Base-by-base conservation (phyloP, 2,113 vertebrate species). In the Paracanthobrama guichenoti region DNA sequence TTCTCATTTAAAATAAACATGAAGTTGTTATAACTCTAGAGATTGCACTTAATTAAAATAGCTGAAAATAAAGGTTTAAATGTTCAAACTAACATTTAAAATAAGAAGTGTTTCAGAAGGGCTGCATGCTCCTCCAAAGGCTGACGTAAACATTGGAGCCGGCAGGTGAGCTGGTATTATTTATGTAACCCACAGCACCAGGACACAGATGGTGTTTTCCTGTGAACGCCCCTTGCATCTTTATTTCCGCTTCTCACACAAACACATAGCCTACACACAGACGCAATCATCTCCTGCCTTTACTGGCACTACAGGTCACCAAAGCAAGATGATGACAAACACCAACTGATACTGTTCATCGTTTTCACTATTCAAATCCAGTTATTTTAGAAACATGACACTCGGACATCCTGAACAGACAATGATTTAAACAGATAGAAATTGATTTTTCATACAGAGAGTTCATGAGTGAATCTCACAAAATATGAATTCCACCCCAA, bases 171-270 rank as follows among this genome's bases (percentile, higher is more conserved):
- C 78, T 69, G 71, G 71, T 75, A 28, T 86, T 78, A 85, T 84
- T 84, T 87, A n/a, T 87, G 87, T 82, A 83, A 85, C 87, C 83
- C 88, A 86, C 79, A 86, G 86, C 69, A 81, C 80, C 62, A 39
- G 87, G 88, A 74, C 87, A 90, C 89, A 91, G 90, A 89, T 91
- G 89, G 90, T 88, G 86, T 89, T 89, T 86, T 82, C 86, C 87
- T 79, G 78, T 75, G 79, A 69, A 87, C 73, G 31, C 50, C 79
- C 71, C 53, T 89, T 84, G 86, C 88, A 84, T 86, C 84, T 79
- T 74, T 83, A 79, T 88, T 75, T 82, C 73, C 81, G 76, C 79
- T 53, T 66, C 24, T n/a, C 71, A 53, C 72, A 16, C 44, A 73
- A 44, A 64, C 67, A 83, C 44, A 62, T 48, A 66, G 42, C 24